Conservation (phyloP, 2,797 vertebrate species). For the Leontopithecus rosalia region DNA sequence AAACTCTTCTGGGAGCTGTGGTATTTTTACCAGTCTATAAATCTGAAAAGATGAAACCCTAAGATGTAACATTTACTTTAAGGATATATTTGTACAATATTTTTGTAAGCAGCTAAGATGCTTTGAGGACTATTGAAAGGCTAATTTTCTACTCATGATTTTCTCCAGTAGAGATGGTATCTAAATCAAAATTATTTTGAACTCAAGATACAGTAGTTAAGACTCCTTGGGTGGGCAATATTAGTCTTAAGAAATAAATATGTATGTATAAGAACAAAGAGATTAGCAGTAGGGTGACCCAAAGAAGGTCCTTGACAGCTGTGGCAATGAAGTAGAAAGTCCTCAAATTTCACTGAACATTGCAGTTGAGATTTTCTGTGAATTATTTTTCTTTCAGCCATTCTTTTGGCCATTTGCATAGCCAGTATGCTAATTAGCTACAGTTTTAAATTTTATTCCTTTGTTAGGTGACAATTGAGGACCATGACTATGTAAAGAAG, state of each 20-base stretch:
- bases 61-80: neutral
- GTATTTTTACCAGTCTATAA: neutral
- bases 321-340: neutral
- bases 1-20: neutral
- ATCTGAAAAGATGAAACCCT: neutral
- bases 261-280: neutral
- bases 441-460: neutral
- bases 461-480: neutral
- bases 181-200: neutral
- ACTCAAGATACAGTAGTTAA: neutral
- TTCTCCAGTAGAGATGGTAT: neutral
- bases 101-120: neutral
- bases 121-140: neutral
- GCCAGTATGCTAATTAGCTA: neutral
- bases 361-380: neutral
- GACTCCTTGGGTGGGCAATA: neutral
- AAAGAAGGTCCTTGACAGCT: neutral
- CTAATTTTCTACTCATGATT: neutral
- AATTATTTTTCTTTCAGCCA: neutral
- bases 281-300: neutral
- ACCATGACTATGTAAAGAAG: neutral
- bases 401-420: neutral
- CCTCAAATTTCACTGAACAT: neutral
- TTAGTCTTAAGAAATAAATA: neutral
- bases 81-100: neutral